phyloP scores from a whole-genome alignment of 1,140 invertebrate species.

The Calephelis virginiensis region DNA sequence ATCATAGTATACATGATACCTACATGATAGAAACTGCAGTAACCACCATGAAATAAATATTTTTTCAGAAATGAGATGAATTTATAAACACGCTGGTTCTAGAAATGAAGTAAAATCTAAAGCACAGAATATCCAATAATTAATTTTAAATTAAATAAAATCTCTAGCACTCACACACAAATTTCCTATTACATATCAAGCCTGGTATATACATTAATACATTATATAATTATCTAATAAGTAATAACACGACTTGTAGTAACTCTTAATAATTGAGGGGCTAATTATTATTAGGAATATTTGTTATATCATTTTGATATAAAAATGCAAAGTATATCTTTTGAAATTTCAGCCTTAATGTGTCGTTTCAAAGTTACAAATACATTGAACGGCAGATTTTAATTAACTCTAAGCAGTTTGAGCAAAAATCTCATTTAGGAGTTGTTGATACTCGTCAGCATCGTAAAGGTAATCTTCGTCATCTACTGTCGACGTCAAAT shows the following conservation, averaged over 20 bases:
- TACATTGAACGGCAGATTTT: slow-evolving; percentile 5
- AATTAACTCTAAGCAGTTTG: slow-evolving; percentile 67
- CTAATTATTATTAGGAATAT: slow-evolving; percentile 15
- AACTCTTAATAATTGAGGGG: slow-evolving; percentile 6
- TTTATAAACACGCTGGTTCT: too few relatives aligned
- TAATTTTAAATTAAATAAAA: neutral
- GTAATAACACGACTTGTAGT: slow-evolving; percentile 2
- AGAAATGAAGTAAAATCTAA: too few relatives aligned
- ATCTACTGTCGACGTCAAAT: slow-evolving; percentile 47
- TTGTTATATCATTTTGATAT: slow-evolving; percentile 8
- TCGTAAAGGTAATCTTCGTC: slow-evolving; percentile 66
- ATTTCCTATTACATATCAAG: slow-evolving; percentile 1
- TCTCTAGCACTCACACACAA: slow-evolving; percentile 3
- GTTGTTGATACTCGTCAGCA: slow-evolving; percentile 69
- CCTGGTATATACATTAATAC: slow-evolving; percentile 5
- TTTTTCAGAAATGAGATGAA: too few relatives aligned
- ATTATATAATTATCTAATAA: slow-evolving; percentile 8
- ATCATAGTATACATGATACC: too few relatives aligned
- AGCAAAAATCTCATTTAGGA: slow-evolving; percentile 72
- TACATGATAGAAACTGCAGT: too few relatives aligned
- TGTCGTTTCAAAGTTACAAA: slow-evolving; percentile 14
- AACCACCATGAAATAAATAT: too few relatives aligned
- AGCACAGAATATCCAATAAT: neutral
- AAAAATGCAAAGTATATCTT: slow-evolving; percentile 19
- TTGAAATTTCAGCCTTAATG: slow-evolving; percentile 22